A percentile compares a stretch with the other conserved stretches of the same genome.
These are phyloP conservation scores for Choloepus hoffmanni DNA, from an alignment of 2,113 vertebrate species.

Conservation along the genomic window DNA sequence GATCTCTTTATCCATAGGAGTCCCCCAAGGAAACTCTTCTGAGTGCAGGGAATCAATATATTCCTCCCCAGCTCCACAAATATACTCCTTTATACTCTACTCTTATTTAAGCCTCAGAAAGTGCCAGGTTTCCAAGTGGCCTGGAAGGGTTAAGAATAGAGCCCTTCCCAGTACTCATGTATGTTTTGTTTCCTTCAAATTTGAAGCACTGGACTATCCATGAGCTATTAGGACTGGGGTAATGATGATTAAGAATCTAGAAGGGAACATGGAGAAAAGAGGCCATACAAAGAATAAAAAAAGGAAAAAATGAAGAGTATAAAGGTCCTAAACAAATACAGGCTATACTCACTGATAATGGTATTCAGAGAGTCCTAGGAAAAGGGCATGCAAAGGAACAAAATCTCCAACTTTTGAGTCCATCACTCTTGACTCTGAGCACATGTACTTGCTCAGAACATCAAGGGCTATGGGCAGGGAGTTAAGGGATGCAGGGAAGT, in stretches of 20 bases:
- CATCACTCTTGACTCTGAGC: not conserved
- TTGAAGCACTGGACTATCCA: not conserved
- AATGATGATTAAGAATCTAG: not conserved
- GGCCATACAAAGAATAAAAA: not conserved
- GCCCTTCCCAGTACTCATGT: not conserved
- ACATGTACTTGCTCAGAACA: not conserved
- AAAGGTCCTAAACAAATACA: conserved; percentile 3
- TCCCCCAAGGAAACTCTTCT: not conserved
- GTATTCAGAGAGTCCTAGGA: not conserved
- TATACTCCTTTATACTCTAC: not conserved
- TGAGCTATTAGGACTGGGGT: not conserved
- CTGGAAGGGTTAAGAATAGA: not conserved
- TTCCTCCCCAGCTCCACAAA: not conserved
- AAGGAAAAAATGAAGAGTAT: not conserved
- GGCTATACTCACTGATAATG: not conserved
- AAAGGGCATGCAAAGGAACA: not conserved
- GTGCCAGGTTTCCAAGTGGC: not conserved
- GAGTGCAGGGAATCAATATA: not conserved
- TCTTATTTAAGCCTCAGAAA: conserved; percentile 32
- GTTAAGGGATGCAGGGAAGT: not conserved
- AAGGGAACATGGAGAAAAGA: not conserved
- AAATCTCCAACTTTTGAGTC: not conserved
- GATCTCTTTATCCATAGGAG: not conserved
- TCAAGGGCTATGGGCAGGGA: not conserved
- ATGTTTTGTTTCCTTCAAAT: not conserved